A percentile compares a stretch with the other conserved stretches of the same genome.
These are phyloP conservation scores for Urocynchramus pylzowi DNA, from an alignment of 2,113 vertebrate species.

Conservation along the genomic window DNA sequence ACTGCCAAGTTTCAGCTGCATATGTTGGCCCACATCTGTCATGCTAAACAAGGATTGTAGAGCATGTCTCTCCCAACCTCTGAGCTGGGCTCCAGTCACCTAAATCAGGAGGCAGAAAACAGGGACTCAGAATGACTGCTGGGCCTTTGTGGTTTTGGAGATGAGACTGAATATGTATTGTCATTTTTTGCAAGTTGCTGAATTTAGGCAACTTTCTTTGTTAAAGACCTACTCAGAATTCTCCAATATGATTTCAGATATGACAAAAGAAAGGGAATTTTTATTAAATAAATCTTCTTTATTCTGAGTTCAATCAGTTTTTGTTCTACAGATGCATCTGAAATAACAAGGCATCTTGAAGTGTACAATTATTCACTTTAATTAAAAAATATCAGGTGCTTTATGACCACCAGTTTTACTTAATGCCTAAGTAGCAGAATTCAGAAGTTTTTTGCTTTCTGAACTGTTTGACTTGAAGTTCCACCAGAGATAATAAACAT, in stretches of 20 bases:
- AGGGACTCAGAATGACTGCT: background rate
- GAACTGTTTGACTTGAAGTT: background rate
- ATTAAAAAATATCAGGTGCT: background rate
- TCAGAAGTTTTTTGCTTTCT: background rate
- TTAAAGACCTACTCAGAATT: background rate
- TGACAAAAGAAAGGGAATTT: background rate
- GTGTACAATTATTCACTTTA: background rate
- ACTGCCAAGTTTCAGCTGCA: constrained; percentile 13
- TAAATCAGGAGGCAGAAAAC: background rate
- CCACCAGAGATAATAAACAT: background rate
- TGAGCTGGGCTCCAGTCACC: background rate
- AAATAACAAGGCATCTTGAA: background rate
- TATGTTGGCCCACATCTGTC: background rate
- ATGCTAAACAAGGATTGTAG: background rate
- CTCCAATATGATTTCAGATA: background rate
- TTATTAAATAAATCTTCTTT: background rate
- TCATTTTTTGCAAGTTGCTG: background rate
- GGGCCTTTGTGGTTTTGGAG: background rate
- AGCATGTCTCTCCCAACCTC: background rate
- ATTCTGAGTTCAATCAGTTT: background rate
- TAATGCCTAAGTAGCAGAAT: background rate
- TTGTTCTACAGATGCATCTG: background rate
- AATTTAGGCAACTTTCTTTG: background rate
- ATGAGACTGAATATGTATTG: background rate
- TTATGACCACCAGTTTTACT: background rate